A percentile compares a stretch with the other conserved stretches of the same genome.
Evolutionary conservation across 92 coral and sea anemone species (phyloP).

Genomic region (Plumapathes pennacea): DNA sequence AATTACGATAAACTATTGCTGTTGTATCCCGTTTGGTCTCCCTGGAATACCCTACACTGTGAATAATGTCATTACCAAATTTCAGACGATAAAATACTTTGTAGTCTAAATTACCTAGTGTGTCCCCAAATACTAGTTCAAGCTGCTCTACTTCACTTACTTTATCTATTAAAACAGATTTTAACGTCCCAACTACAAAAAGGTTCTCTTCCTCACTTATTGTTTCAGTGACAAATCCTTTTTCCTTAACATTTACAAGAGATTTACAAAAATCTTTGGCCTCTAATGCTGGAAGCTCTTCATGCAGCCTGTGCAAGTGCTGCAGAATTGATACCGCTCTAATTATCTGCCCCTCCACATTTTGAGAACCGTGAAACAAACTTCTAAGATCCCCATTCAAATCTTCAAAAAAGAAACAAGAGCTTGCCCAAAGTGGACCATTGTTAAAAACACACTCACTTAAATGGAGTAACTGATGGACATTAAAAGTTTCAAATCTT

Average conservation of each 20-base stretch:
- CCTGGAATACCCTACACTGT: background rate
- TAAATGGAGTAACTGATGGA: slow-evolving; percentile 2
- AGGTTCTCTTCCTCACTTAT: slow-evolving; percentile 3
- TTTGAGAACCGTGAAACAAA: slow-evolving; percentile 24
- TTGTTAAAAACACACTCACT: background rate
- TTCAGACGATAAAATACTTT: slow-evolving; percentile 2
- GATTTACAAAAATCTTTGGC: slow-evolving; percentile 1
- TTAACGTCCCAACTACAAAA: slow-evolving; percentile 15
- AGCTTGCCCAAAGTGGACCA: slow-evolving; percentile 24
- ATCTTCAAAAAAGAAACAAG: slow-evolving; percentile 25
- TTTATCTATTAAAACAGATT: background rate
- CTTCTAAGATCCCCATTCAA: slow-evolving; percentile 6
- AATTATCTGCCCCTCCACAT: slow-evolving; percentile 7
- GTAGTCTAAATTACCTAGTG: background rate
- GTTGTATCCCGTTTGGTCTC: background rate
- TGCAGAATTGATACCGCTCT: slow-evolving; percentile 11
- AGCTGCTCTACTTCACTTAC: background rate
- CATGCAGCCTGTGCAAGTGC: slow-evolving; percentile 8
- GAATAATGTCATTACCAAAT: slow-evolving; percentile 1
- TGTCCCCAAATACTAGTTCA: background rate
- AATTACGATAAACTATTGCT: slow-evolving; percentile 2
- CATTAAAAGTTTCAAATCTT: slow-evolving; percentile 5
- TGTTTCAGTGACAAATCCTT: slow-evolving; percentile 5
- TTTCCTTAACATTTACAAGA: slow-evolving; percentile 7
- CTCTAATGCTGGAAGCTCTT: slow-evolving; percentile 1